A percentile compares a stretch with the other conserved stretches of the same genome.
Evolutionary conservation across 2,797 vertebrate species (phyloP).

Genomic region (Neopelma chrysocephalum): DNA sequence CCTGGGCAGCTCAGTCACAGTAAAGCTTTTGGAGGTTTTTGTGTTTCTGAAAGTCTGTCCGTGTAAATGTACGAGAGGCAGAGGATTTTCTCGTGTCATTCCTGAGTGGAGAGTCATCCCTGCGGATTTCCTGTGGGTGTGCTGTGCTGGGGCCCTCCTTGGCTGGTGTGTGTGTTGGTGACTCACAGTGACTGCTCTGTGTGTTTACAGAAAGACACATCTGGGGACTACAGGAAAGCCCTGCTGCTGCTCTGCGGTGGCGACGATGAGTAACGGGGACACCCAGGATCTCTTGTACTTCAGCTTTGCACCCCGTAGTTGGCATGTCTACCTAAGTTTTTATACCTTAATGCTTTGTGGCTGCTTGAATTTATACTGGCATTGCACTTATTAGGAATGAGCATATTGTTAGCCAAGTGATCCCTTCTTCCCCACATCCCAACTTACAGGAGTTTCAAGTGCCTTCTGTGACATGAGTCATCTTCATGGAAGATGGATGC

Average conservation of each 20-base stretch:
- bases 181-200: constrained; percentile 23
- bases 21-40: background rate
- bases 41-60: background rate
- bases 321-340: background rate
- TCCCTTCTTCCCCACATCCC: background rate
- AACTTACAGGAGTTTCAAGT: constrained; percentile 30
- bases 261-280: constrained; percentile 75
- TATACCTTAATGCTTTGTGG: constrained; percentile 7
- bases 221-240: constrained; percentile 91
- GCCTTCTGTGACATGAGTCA: background rate
- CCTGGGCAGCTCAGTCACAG: background rate
- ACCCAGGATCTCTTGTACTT: background rate
- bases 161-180: background rate
- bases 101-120: background rate
- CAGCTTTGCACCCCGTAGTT: constrained; percentile 16
- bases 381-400: background rate
- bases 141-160: background rate
- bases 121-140: constrained; percentile 13
- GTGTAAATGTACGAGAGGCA: background rate
- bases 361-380: background rate
- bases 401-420: background rate
- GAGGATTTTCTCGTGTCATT: constrained; percentile 4
- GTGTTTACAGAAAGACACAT: constrained; percentile 86
- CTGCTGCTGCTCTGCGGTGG: constrained; percentile 91
- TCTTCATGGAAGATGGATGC: background rate